phyloP scores from a whole-genome alignment of 2,888 invertebrate species.

The Notocelia uddmanniana region DNA sequence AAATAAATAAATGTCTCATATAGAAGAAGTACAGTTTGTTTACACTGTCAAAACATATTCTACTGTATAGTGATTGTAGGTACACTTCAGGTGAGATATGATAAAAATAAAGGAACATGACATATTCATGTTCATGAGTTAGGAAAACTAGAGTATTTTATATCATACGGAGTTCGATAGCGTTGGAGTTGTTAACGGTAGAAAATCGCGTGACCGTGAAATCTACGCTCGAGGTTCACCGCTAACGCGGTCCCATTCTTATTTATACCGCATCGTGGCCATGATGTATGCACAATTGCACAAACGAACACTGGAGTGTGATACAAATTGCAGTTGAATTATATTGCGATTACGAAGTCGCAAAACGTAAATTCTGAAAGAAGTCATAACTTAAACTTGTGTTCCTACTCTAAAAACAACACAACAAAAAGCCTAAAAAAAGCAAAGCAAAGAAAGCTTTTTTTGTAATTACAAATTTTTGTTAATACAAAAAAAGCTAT shows the following conservation, averaged over 20 bases:
- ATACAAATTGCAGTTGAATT: neutral
- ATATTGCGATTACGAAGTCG: neutral
- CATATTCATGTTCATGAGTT: slow-evolving; percentile 5
- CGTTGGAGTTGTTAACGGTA: slow-evolving; percentile 41
- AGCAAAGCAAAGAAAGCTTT: too few species aligned
- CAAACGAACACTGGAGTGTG: neutral
- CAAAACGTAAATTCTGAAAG: neutral
- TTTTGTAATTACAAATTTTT: too few species aligned
- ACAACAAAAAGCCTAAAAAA: too few species aligned
- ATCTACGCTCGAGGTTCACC: slow-evolving; percentile 35
- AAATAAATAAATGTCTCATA: too few species aligned
- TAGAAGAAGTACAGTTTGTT: too few species aligned
- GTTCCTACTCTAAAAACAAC: too few species aligned
- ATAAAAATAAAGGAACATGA: slow-evolving; percentile 6
- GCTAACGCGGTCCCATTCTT: slow-evolving; percentile 26
- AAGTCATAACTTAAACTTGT: neutral
- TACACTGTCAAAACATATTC: too few species aligned
- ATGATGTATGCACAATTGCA: neutral
- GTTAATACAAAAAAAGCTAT: too few species aligned
- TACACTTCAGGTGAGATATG: neutral
- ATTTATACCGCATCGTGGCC: slow-evolving; percentile 20
- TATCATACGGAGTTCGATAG: slow-evolving; percentile 35
- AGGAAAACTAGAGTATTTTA: slow-evolving; percentile 34
- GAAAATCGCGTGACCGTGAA: slow-evolving; percentile 44
- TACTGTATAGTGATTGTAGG: too few species aligned